Evolutionary conservation across 1,140 invertebrate species (phyloP), one percentile per base, ranked within the genome.

Genomic region (Nephotettix cincticeps): DNA sequence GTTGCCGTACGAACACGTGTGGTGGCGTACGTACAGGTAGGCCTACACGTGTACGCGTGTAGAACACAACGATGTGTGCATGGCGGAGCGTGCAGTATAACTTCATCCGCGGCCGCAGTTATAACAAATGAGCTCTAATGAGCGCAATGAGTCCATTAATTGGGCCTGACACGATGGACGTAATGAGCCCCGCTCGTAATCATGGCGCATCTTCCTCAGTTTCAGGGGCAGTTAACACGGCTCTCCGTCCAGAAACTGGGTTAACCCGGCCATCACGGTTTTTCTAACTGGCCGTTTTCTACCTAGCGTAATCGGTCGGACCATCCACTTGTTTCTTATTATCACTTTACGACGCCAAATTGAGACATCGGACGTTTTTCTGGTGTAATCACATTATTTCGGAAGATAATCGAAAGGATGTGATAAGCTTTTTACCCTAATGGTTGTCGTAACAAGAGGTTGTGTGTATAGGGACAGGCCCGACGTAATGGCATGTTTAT

Each of bases 371-470:
- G 21, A 6, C 6, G 47, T 51, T 51, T 51, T 51, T 51, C 47
- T 51, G 47, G 47, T 51, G 47, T 51, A 51, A 51, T 51, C 47
- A 51, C 21, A 51, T 51, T 51, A 51, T 51, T 51, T 51, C 47
- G 17, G n/a, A 51, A 23, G 32, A 36, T 36, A 6, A 14, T 4
- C 32, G 4, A 14, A 36, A 36, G 32, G 32, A 36, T 36, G 32
- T 36, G 32, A 36, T 36, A 36, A 36, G 32, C 14, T 36, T 36
- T 36, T 36, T 36, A 4, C 32, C 32, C 32, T 36, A 4, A 14
- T 36, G 32, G 32, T 36, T 36, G 32, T 36, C 14, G 32, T 36
- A 6, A 36, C 4, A 36, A 4, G 32, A 36, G 32, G 32, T 36
- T 36, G 4, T 36, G 14, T 36, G 32, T 36, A 6, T 36, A 6